Conservation (phyloP, 1,140 invertebrate genomes). For the Drosophila seguyi region DNA sequence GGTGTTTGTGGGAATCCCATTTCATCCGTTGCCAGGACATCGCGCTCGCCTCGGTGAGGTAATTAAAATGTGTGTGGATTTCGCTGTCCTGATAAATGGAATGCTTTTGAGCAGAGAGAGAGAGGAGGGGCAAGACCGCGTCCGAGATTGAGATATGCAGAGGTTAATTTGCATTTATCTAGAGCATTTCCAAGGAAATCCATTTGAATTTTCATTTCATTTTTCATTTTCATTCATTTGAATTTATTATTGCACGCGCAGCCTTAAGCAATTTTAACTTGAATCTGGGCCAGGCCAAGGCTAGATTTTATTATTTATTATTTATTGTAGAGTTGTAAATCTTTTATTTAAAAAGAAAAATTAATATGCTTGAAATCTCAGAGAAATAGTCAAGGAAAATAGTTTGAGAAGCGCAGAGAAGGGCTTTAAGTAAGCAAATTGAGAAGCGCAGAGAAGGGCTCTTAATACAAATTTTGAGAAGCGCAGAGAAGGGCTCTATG, state of each 20-base stretch:
- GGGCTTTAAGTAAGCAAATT: too few relatives aligned
- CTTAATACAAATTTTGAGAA: too few relatives aligned
- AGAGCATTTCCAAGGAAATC: constrained; percentile 6
- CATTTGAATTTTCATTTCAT: too few relatives aligned
- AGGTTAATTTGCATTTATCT: constrained; percentile 26
- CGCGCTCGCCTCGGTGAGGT: constrained; percentile 10
- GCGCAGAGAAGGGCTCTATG: too few relatives aligned
- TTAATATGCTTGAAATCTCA: too few relatives aligned
- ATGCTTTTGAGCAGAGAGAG: constrained; percentile 5
- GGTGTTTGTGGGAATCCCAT: constrained; percentile 21
- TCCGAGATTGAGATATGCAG: constrained; percentile 6
- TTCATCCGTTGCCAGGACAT: constrained; percentile 39
- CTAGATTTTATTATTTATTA: not conserved
- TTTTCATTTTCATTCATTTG: too few relatives aligned
- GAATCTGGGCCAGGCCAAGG: not conserved
- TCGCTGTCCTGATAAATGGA: constrained; percentile 19
- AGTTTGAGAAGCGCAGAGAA: too few relatives aligned
- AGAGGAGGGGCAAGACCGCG: too few relatives aligned
- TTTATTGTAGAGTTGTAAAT: too few relatives aligned
- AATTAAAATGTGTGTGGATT: constrained; percentile 38
- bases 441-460: too few relatives aligned
- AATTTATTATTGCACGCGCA: constrained; percentile 9
- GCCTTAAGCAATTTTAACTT: not conserved
- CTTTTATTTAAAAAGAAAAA: too few relatives aligned
- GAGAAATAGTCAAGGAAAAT: too few relatives aligned